Conservation (phyloP, 2,113 vertebrate genomes). For the Solenodon paradoxus region DNA sequence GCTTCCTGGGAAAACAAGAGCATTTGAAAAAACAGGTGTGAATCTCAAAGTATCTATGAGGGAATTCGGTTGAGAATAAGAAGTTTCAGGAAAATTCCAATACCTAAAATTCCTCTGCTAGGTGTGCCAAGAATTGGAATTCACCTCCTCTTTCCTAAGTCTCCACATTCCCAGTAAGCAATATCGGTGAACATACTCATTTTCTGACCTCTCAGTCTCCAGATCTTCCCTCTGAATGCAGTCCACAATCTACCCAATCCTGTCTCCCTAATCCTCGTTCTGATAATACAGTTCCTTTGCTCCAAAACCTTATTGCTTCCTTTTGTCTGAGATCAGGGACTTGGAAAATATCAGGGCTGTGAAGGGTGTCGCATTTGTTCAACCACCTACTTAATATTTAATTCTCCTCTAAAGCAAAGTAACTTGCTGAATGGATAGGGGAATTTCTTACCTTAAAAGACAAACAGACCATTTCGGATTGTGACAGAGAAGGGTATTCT, state of each 20-base stretch:
- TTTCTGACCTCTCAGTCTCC: neutral
- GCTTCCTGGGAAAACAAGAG: constrained; percentile 12
- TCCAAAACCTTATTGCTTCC: neutral
- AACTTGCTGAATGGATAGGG: neutral
- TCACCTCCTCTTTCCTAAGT: neutral
- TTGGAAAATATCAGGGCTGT: neutral
- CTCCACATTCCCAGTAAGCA: too few species aligned
- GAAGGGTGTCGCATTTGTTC: neutral
- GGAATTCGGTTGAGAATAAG: neutral
- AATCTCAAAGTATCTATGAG: constrained; percentile 1
- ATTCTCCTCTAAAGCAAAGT: neutral
- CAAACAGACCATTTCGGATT: neutral
- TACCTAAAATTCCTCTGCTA: neutral
- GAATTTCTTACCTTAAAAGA: neutral
- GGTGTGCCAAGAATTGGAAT: neutral
- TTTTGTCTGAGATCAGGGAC: neutral
- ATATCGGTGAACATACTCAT: too few species aligned
- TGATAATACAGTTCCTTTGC: neutral
- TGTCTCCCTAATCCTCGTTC: neutral
- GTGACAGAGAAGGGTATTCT: neutral
- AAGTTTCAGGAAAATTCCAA: neutral
- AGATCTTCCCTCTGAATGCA: neutral
- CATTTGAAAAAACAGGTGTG: neutral
- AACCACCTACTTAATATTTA: neutral
- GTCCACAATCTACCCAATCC: neutral